Evolutionary conservation across 2,113 vertebrate species (phyloP), one percentile per base, ranked within the genome.

Genomic region (Burhinus oedicnemus): DNA sequence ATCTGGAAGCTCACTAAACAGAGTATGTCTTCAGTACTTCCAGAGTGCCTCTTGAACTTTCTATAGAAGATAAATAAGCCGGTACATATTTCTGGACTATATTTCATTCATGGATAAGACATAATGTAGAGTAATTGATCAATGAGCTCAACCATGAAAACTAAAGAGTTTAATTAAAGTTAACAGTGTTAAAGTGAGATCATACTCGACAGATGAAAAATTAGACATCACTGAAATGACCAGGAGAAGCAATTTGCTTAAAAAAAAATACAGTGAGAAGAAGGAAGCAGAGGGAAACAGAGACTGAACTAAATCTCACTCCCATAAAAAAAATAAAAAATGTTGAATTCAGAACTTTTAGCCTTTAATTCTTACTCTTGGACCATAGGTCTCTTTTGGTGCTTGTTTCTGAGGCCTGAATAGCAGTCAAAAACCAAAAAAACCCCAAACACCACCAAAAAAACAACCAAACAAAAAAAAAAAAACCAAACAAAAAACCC

Each of bases 101-200:
- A 93, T 94, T 96, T 87, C 30, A 61, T 61, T 81, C 58, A 61
- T 34, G 29, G 62, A 49, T 89, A 81, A 87, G 52, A 79, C 38
- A 49, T 83, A 36, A 78, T 89, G 70, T 89, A 72, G 68, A 89
- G 65, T 93, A 94, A 96, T 81, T 92, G 72, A 86, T 97, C 90
- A 95, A 97, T 51, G 60, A 94, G 80, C 72, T 96, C 85, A 94
- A 54, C 86, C 89, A 70, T 93, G 87, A 96, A 96, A 95, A 69
- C 32, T 29, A 22, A 83, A 71, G 57, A 74, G 25, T 87, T 94
- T 94, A 95, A 95, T 97, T 97, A 88, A 90, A 78, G 29, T 44
- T 82, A 60, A 47, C 29, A 38, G 34, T 80, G 23, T 71, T 90
- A 81, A 93, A 83, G 15, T 65, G 95, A 93, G 84, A 91, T 79